phyloP scores from a whole-genome alignment of 2,113 vertebrate species.

The Syngnathoides biaculeatus region DNA sequence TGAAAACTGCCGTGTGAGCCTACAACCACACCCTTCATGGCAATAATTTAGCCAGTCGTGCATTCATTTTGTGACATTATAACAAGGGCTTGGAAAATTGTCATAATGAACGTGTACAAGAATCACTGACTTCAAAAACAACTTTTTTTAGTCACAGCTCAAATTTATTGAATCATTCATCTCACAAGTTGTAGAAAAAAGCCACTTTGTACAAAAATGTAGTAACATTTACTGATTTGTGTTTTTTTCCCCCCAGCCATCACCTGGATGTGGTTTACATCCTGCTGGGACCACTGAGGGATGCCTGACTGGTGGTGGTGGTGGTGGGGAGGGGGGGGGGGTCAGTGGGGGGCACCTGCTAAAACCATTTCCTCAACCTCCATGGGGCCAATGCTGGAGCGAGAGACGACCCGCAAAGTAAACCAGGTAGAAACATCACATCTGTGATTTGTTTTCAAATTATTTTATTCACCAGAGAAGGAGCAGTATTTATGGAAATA shows the following conservation, averaged over 20 bases:
- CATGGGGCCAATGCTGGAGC: background rate
- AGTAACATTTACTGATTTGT: constrained; percentile 16
- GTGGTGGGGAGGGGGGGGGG: too few species aligned
- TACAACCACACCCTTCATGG: background rate
- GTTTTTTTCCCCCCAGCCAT: constrained; percentile 5
- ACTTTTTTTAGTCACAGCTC: constrained; percentile 22
- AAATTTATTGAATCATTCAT: constrained; percentile 54
- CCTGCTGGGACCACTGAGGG: constrained; percentile 3
- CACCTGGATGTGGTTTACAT: background rate
- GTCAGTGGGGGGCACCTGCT: too few species aligned
- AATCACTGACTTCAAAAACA: constrained; percentile 45
- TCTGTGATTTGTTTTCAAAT: too few species aligned
- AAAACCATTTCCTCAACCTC: background rate
- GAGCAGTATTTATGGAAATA: background rate
- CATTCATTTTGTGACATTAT: background rate
- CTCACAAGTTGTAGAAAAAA: constrained; percentile 29
- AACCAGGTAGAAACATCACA: constrained; percentile 1
- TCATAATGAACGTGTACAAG: background rate
- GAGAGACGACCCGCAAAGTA: background rate
- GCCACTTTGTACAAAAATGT: background rate
- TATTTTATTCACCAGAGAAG: background rate
- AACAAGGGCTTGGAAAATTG: constrained; percentile 12
- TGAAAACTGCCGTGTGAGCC: background rate
- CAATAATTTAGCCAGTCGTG: background rate
- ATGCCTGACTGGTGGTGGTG: background rate